Conservation (phyloP, 2,888 invertebrate species). For the Leptopilina myrica region DNA sequence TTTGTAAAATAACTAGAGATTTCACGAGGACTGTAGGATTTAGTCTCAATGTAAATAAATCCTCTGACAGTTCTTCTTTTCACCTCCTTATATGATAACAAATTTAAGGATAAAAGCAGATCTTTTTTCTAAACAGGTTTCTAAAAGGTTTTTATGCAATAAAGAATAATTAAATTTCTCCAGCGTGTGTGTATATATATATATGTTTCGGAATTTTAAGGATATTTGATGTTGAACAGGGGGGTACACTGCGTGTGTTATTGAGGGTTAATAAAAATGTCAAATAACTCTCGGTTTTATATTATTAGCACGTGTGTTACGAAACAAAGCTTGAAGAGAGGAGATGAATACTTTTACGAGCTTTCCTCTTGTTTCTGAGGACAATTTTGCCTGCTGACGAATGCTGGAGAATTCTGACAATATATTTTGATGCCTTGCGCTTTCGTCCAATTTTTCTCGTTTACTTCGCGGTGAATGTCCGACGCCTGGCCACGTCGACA, state of each 20-base stretch:
- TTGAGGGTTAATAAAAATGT: constrained; percentile 5
- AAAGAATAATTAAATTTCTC: neutral
- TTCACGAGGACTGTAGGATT: too few relatives aligned
- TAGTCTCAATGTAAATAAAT: too few relatives aligned
- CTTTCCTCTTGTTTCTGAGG: constrained; percentile 1
- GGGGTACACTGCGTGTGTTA: too few relatives aligned
- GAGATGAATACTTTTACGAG: constrained; percentile 26
- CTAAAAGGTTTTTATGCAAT: too few relatives aligned
- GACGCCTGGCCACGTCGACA: constrained; percentile 15
- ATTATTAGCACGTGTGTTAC: neutral
- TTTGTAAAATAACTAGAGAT: too few relatives aligned
- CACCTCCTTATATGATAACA: too few relatives aligned
- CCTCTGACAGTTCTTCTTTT: too few relatives aligned
- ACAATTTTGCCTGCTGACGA: constrained; percentile 22
- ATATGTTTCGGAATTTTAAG: too few relatives aligned
- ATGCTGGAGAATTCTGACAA: constrained; percentile 5
- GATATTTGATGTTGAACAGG: too few relatives aligned
- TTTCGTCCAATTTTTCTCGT: constrained; percentile 15
- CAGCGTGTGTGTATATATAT: too few relatives aligned
- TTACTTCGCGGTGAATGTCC: constrained; percentile 12
- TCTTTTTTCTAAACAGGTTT: too few relatives aligned
- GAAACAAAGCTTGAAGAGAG: constrained; percentile 5
- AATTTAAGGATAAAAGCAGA: too few relatives aligned
- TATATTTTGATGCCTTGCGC: constrained; percentile 9
- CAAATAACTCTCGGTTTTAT: neutral